These are phyloP conservation scores for Hexactinellida sp. DNA, from an alignment of 37 sponge, comb jelly and placozoan species.

Conservation along the genomic window DNA sequence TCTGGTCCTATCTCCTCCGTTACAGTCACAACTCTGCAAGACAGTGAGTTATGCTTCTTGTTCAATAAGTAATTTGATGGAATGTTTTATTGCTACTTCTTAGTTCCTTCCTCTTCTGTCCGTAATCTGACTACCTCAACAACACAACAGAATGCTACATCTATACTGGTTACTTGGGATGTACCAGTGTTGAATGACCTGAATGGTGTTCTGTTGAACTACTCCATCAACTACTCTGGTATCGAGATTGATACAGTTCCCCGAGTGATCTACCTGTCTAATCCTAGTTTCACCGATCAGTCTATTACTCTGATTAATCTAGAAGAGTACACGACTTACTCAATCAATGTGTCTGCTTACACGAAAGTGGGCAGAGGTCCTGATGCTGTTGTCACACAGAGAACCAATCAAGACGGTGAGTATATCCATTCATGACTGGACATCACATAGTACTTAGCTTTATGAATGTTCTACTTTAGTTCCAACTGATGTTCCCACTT, in stretches of 20 bases:
- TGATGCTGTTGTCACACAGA: background rate
- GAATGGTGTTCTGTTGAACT: background rate
- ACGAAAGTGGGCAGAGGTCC: background rate
- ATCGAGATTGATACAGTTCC: background rate
- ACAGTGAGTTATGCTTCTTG: background rate
- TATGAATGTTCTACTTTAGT: background rate
- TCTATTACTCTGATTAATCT: background rate
- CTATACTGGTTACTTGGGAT: background rate
- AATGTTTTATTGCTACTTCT: background rate
- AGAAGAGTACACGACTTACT: background rate
- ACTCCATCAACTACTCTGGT: background rate
- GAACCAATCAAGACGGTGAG: slow-evolving; percentile 2
- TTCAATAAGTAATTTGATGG: background rate
- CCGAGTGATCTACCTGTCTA: background rate
- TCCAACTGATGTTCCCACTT: slow-evolving; percentile 3
- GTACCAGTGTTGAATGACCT: background rate
- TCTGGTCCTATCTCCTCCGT: background rate
- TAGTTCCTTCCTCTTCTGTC: slow-evolving; percentile 7
- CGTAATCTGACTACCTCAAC: background rate
- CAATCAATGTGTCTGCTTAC: background rate
- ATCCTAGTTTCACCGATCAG: background rate
- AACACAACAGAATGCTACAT: slow-evolving; percentile 6
- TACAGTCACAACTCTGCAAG: background rate
- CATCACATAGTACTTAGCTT: background rate
- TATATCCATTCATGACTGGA: background rate